Evolutionary conservation across 1,140 invertebrate species (phyloP), one percentile per base, ranked within the genome.

Genomic region (Paraescarpia echinospica): DNA sequence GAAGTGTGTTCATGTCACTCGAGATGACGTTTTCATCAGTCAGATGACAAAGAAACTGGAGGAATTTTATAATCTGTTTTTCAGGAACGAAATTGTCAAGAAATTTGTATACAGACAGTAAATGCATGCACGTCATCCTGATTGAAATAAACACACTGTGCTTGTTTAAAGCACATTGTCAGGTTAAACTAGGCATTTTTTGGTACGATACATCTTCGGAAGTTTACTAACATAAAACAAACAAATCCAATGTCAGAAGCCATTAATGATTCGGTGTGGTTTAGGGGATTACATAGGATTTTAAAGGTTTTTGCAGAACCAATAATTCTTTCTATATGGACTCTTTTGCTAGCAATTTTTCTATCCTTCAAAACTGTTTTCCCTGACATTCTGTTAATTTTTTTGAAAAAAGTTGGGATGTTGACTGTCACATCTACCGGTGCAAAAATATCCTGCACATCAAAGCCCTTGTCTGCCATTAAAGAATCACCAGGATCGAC

Each of bases 201-300:
- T 88, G 90, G 77, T n/a, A 94, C 94, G 92, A 94, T 94, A 33
- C 34, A 92, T 14, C 59, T 92, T 91, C 92, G 93, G 34, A 93
- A 94, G 92, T 93, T 94, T 33, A 18, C 34, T 33, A 93, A 27
- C 90, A 90, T 89, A 91, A 94, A 94, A 91, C 93, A 93, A 12
- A 94, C 92, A 91, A 59, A 94, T 27, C 89, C n/a, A 35, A 94
- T 94, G 35, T 92, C 31, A 51, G 90, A 92, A 18, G 51, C 92
- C 35, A 94, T 22, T n/a, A 35, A 51, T 33, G 93, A 5, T 89
- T 93, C 92, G 14, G 51, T 48, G 48, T 34, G 27, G 31, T 35
- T 33, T 34, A 94, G 34, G 89, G 93, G 90, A 77, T 88, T 48
- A 92, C 92, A 91, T 5, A 94, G 91, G 77, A 92, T 92, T 89